phyloP scores from a whole-genome alignment of 35 echinoderm and acorn worm species.

The Ptychodera flava region DNA sequence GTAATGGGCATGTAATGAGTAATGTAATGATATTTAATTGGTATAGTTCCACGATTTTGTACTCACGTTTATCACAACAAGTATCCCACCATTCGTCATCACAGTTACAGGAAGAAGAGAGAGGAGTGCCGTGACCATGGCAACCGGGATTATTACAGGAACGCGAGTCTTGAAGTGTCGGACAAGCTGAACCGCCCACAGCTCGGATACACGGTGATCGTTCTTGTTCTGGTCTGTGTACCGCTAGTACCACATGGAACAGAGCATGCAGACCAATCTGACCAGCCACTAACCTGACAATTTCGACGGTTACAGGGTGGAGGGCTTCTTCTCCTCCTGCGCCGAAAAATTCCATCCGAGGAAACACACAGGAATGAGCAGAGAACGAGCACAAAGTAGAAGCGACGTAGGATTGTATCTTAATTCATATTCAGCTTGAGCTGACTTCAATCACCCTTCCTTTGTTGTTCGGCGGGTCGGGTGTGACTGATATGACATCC shows the following conservation, averaged over 20 bases:
- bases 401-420: no score
- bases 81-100: neutral
- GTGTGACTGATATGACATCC: no score
- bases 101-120: neutral
- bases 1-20: no score
- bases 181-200: neutral
- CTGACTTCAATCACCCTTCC: no score
- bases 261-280: neutral
- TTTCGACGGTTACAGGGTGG: neutral
- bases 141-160: neutral
- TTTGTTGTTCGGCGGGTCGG: no score
- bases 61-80: neutral
- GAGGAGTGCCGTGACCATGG: neutral
- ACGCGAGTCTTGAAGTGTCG: neutral
- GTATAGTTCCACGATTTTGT: neutral
- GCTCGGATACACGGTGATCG: neutral
- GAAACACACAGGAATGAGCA: no score
- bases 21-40: no score
- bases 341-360: neutral
- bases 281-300: neutral
- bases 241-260: neutral
- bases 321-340: neutral
- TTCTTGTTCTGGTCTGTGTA: neutral
- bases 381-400: no score
- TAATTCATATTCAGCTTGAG: no score